Evolutionary conservation across 2,797 vertebrate genomes (phyloP).

Genomic region (Sebastolobus alascanus): DNA sequence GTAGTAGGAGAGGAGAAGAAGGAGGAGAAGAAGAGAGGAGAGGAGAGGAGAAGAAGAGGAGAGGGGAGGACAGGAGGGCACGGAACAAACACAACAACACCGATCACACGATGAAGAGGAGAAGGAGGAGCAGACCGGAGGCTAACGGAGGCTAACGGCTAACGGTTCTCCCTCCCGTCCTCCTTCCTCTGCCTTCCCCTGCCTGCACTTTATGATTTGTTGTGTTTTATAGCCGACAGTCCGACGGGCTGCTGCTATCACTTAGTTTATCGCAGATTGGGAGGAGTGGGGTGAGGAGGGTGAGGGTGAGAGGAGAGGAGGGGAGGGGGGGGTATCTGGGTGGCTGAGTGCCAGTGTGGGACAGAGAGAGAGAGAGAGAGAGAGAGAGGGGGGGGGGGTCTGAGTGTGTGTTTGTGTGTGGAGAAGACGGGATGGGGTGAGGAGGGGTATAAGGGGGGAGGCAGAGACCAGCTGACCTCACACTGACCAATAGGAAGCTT

Average conservation of each 20-base stretch:
- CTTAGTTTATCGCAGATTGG: slow-evolving; percentile 97
- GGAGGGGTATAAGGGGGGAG: slow-evolving; percentile 72
- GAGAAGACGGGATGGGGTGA: slow-evolving; percentile 82
- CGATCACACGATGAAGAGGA: slow-evolving; percentile 56
- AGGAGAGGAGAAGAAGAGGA: slow-evolving; percentile 42
- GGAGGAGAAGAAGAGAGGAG: neutral
- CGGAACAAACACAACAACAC: slow-evolving; percentile 76
- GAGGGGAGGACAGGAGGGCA: slow-evolving; percentile 67
- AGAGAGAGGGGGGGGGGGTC: neutral
- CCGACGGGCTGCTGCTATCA: slow-evolving; percentile 97
- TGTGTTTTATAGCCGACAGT: slow-evolving; percentile 96
- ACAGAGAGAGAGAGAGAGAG: slow-evolving; percentile 28
- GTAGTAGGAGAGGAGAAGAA: slow-evolving; percentile 65
- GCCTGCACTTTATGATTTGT: slow-evolving; percentile 97
- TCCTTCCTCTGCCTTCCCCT: slow-evolving; percentile 85
- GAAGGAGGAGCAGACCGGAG: slow-evolving; percentile 71
- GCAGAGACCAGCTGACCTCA: slow-evolving; percentile 95
- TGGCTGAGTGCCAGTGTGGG: slow-evolving; percentile 70
- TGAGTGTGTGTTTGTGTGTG: slow-evolving; percentile 40
- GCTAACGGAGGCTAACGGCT: slow-evolving; percentile 73
- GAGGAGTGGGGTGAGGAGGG: slow-evolving; percentile 87
- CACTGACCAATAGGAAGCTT: slow-evolving; percentile 94
- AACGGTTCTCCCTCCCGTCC: slow-evolving; percentile 83
- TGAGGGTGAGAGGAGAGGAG: slow-evolving; percentile 38
- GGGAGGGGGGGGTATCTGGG: slow-evolving; percentile 37